A percentile compares a stretch with the other conserved stretches of the same genome.
Conservation (phyloP, 1,140 invertebrate species). For the Polypedilum pembai region DNA sequence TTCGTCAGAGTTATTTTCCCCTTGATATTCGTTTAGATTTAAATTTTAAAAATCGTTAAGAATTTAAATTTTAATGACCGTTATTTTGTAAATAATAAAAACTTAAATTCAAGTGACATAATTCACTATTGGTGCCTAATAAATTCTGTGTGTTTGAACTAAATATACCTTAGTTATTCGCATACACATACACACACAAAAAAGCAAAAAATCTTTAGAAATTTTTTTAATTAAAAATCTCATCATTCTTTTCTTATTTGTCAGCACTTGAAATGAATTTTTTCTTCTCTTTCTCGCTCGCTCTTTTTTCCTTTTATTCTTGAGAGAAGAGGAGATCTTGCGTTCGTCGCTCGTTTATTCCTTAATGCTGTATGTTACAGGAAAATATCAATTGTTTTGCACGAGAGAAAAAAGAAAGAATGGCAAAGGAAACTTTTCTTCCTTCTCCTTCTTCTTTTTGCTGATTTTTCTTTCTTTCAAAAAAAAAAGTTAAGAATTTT, state of each 20-base stretch:
- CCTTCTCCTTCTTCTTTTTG: not conserved
- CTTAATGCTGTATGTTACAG: constrained; percentile 6
- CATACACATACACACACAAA: not conserved
- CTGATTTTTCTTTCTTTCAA: not conserved
- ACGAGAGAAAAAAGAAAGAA: too few species aligned
- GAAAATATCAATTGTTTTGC: constrained; percentile 18
- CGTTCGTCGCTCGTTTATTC: not conserved
- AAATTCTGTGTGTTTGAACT: too few species aligned
- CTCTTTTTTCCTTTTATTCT: not conserved
- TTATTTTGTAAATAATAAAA: too few species aligned
- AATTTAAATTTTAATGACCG: too few species aligned
- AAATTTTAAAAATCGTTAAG: too few species aligned
- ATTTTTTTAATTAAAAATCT: constrained; percentile 10
- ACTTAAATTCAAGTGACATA: not conserved
- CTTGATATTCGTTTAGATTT: too few species aligned
- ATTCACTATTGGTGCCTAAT: not conserved
- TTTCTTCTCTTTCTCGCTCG: not conserved
- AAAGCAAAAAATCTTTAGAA: not conserved
- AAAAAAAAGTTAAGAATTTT: not conserved
- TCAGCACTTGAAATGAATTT: constrained; percentile 18
- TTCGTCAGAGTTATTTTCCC: too few species aligned
- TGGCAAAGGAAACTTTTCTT: not conserved
- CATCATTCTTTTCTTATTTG: constrained; percentile 18
- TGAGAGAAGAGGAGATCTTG: not conserved
- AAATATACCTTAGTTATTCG: not conserved